phyloP scores from a whole-genome alignment of 2,113 vertebrate species.

The Tachysurus vachellii region DNA sequence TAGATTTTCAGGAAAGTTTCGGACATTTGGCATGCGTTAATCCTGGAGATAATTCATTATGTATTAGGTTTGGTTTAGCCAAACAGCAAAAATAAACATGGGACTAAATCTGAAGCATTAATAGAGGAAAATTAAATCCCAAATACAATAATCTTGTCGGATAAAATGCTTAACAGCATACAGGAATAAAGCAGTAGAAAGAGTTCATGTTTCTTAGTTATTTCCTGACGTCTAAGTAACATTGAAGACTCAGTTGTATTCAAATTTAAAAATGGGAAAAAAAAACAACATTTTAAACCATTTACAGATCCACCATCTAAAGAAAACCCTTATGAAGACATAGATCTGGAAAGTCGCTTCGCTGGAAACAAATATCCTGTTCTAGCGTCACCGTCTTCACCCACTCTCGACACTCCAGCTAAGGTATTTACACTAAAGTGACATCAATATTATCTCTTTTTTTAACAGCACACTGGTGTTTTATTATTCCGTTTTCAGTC shows the following conservation, averaged over 20 bases:
- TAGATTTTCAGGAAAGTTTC: neutral
- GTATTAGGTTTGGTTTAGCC: neutral
- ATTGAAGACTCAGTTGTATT: neutral
- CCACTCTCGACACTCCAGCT: constrained; percentile 79
- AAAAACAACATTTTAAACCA: neutral
- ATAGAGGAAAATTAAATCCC: constrained; percentile 21
- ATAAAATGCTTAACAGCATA: neutral
- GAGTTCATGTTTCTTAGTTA: neutral
- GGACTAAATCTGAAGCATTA: constrained; percentile 6
- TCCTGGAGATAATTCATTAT: neutral
- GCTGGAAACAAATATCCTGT: constrained; percentile 85
- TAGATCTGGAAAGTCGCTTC: constrained; percentile 88
- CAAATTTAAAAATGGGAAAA: neutral
- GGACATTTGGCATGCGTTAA: neutral
- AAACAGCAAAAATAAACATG: neutral
- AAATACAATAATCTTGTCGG: neutral
- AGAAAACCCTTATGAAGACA: constrained; percentile 97
- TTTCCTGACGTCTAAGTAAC: neutral
- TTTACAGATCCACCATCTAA: constrained; percentile 87
- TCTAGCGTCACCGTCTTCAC: constrained; percentile 78
- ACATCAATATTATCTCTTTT: neutral
- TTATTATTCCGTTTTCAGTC: no score
- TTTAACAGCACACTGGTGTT: no score
- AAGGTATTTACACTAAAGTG: constrained; percentile 77
- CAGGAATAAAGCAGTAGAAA: neutral